Base-by-base conservation (phyloP, 2,797 vertebrate genomes). In the Anableps anableps region DNA sequence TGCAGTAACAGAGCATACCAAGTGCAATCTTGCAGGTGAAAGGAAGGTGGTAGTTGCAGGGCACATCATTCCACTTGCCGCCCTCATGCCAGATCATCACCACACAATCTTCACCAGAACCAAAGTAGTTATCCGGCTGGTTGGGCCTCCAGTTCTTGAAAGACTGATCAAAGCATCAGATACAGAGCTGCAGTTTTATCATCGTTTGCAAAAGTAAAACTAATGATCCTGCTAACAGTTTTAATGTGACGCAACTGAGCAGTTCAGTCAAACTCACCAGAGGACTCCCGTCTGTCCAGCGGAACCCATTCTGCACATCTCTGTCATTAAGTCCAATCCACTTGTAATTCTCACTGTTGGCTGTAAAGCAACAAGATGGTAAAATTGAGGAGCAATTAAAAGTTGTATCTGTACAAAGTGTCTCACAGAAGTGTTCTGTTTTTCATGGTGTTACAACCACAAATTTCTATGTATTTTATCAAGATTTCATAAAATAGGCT, bases 271-370 rank as follows among this genome's bases (percentile, higher is more conserved):
- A 75, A 93, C 96, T 97, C 86, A 99, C 99, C 96, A 99, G 80
- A 75, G 96, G 86, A 90, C 96, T 96, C 51, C 96, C 95, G 0
- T 99, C 98, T 0, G 97, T 98, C 99, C 99, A 99, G 78, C 93
- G 97, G 92, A 99, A 99, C 83, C 97, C 96, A 0, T 96, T 97
- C 94, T 98, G 96, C 7, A 97, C 95, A 0, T 96, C 96, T 91
- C 95, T 96, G 94, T 99, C 97, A 6, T 96, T 99, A 26, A 99
- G 96, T 80, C 99, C 99, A 0, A 98, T 97, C 99, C 99, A 99
- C 86, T 99, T 98, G 88, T 99, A 99, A 88, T 98, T 97, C 77
- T 97, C 88, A 43, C 87, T 85, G 14, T 92, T 85, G 73, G 85
- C 95, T 96, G 84, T 3, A 14, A 43, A 14, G n/a, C 51, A 86